Conservation (phyloP, 2,888 invertebrate genomes). For the Cosmia trapezina region DNA sequence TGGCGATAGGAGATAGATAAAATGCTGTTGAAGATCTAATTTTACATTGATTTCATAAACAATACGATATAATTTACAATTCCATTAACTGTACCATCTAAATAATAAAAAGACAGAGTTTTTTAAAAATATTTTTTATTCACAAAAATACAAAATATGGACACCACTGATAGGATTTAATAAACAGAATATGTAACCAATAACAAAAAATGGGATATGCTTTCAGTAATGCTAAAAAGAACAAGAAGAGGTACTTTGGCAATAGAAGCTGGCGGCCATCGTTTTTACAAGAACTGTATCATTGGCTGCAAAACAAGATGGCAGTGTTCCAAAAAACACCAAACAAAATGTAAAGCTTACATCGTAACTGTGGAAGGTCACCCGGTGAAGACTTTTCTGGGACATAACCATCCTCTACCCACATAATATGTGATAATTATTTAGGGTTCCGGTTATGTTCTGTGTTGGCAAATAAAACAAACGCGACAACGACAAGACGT, state of each 20-base stretch:
- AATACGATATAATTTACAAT: not conserved
- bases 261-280: slow-evolving; percentile 62
- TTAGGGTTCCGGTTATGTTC: not conserved
- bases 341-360: slow-evolving; percentile 69
- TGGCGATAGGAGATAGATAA: not conserved
- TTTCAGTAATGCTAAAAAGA: slow-evolving; percentile 28
- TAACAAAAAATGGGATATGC: not conserved
- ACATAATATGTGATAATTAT: not conserved
- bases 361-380: slow-evolving; percentile 63
- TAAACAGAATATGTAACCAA: not conserved
- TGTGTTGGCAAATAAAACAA: not conserved
- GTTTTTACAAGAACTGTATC: slow-evolving; percentile 63
- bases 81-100: not conserved
- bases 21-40: not conserved
- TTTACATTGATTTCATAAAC: not conserved
- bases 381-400: slow-evolving; percentile 50
- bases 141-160: not conserved
- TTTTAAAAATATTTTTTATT: not conserved
- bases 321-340: slow-evolving; percentile 66
- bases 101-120: not conserved
- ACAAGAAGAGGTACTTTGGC: slow-evolving; percentile 63
- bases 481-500: too few species aligned
- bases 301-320: slow-evolving; percentile 65
- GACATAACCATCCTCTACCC: slow-evolving; percentile 45
- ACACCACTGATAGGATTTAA: not conserved